Evolutionary conservation across 2,888 invertebrate genomes (phyloP), one percentile per base, ranked within the genome.

Genomic region (Lithosia quadra): DNA sequence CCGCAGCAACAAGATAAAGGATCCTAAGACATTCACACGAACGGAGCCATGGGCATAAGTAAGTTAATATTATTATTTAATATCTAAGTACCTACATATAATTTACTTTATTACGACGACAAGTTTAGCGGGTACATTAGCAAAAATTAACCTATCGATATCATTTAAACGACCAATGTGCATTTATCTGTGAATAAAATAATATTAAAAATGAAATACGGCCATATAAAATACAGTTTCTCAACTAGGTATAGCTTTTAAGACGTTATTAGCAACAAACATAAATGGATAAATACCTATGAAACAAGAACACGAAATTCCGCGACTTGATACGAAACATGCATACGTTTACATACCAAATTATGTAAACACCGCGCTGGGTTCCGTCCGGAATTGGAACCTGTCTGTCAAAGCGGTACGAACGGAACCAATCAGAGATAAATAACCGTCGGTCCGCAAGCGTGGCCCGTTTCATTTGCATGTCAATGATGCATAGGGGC

Each of bases 381-480:
- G 87, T 87, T 89, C 86, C 87, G 85, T 88, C 89, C 83, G 84
- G 85, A 90, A 93, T 92, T 89, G 90, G 88, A 91, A 91, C 89
- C 91, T 91, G 91, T 91, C 92, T 89, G 92, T 92, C 90, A 91
- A 92, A 90, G 87, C 89, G 92, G 89, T 90, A 93, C 93, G 91
- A 91, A 92, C 90, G 90, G 87, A 91, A 87, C 92, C 92, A 94
- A 94, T 94, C 93, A 93, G 92, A 94, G 92, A 93, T 94, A 94
- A 94, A 93, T 92, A 94, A 93, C 92, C 87, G 86, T 86, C 87
- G 88, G 92, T 91, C 92, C 88, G 88, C 89, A 88, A 86, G 89
- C 87, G 85, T 84, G 89, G 88, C 88, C 81, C 86, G 88, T 89
- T 91, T 90, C 93, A 94, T 95, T 94, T 94, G 91, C 94, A 94